Evolutionary conservation across 2,888 invertebrate species (phyloP), one percentile per base, ranked within the genome.

Genomic region (Flexamia atlantica): DNA sequence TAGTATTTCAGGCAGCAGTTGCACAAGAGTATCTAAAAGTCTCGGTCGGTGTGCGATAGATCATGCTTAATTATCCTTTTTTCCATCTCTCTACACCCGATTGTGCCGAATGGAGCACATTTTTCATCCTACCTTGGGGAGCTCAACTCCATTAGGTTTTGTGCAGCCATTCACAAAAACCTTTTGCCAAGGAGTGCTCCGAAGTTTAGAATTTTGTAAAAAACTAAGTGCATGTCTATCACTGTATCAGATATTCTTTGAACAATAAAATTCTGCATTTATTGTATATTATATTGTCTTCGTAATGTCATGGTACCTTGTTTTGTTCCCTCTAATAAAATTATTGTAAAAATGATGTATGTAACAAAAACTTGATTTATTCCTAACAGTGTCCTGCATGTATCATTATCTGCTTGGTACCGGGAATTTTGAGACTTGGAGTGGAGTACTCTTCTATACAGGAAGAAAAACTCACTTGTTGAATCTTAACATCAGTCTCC

Each of bases 111-210:
- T 53, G 76, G 79, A 79, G 79, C 76, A 76, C 84, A 84, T 83
- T 85, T n/a, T 86, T 86, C 86, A 36, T 83, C 85, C 72, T 81
- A 87, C 87, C 87, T 85, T 85, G 74, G 81, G 81, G 86, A 84
- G 81, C 72, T 60, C 57, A 85, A 83, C 84, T 84, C 87, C 90
- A 89, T 85, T 89, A 91, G 92, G 91, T 92, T 91, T 91, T 90
- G 92, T 92, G 93, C 93, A 93, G 93, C 93, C 93, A 93, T 93
- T 93, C 93, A 93, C 92, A 90, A 89, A 91, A 92, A 91, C 91
- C 91, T 90, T 88, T 87, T 87, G 90, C 90, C 90, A 91, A 90
- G 91, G 90, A 82, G 82, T 83, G 79, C 79, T 76, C 46, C 5
- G 9, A 17, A 23, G 10, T 76, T 76, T 76, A 12, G 76, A 50